Evolutionary conservation across 1,140 invertebrate species (phyloP), one percentile per base, ranked within the genome.

Genomic region (Ericerus pela): DNA sequence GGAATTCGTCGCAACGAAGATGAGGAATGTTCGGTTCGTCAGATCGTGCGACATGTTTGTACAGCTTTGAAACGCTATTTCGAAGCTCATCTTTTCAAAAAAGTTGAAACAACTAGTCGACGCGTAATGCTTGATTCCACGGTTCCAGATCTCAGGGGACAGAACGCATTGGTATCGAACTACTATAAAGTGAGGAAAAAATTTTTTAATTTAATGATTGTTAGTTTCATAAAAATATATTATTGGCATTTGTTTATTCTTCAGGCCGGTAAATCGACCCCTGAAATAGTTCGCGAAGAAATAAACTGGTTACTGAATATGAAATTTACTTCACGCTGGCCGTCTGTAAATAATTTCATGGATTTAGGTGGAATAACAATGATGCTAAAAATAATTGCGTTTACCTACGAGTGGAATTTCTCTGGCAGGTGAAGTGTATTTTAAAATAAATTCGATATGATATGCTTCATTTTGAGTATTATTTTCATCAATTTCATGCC

Each of bases 1-100:
- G 81, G 84, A 59, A 78, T 79, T 54, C 68, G 77, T 0, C 69
- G 88, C n/a, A 84, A 84, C 57, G 91, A 95, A 62, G 90, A 95
- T 67, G 84, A 91, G 67, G 84, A 91, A 58, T 90, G 86, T 67
- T 84, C 89, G 1, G 87, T 87, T n/a, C 69, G 90, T n/a, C 93
- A 96, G 72, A 87, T 90, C 51, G 88, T 94, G 1, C 72, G 91
- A 11, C 91, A 96, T 68, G 92, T 96, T 2, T 90, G 88, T 64
- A 81, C 88, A 5, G 87, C 92, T 2, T 73, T 96, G 1, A 88
- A 92, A 65, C 78, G 84, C 57, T 97, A 97, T 62, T 84, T 93
- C 69, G 92, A 96, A 69, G 84, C 87, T 1, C 94, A 97, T 70
- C 71, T 96, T 29, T 79, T 83, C 61, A 74, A 85, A 33, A 88